phyloP scores from a whole-genome alignment of 2,888 invertebrate species.

The Ommatoiulus sabulosus region DNA sequence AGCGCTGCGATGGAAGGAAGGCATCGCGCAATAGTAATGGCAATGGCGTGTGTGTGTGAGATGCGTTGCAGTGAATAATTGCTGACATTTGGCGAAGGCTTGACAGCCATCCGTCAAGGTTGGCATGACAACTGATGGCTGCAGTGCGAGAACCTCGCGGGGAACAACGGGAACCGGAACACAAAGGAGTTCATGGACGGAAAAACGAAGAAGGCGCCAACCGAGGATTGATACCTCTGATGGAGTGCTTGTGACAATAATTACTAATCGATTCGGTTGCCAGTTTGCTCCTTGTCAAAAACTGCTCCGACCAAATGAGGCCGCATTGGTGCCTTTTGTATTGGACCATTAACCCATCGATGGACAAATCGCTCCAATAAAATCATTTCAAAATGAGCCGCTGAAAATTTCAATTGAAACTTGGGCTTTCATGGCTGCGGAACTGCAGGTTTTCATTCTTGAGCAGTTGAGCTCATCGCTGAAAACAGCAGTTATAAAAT shows the following conservation, averaged over 20 bases:
- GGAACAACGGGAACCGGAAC: slow-evolving; percentile 3
- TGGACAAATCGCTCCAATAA: not conserved
- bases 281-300: not conserved
- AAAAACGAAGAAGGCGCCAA: not conserved
- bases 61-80: slow-evolving; percentile 52
- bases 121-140: slow-evolving; percentile 56
- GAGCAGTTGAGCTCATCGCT: no score
- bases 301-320: not conserved
- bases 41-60: slow-evolving; percentile 49
- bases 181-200: not conserved
- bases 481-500: no score
- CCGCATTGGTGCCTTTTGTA: not conserved
- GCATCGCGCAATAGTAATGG: slow-evolving; percentile 23
- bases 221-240: slow-evolving; percentile 37
- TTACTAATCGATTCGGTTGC: not conserved
- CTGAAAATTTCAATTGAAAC: no score
- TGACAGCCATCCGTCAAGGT: slow-evolving; percentile 55
- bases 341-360: not conserved
- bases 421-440: no score
- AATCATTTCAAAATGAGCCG: no score
- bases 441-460: no score
- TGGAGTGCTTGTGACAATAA: slow-evolving; percentile 20
- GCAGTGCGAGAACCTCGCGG: slow-evolving; percentile 20
- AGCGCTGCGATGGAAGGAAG: slow-evolving; percentile 36
- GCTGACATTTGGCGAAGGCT: slow-evolving; percentile 53